phyloP scores from a whole-genome alignment of 2,797 vertebrate species.

The Neoniphon sammara region DNA sequence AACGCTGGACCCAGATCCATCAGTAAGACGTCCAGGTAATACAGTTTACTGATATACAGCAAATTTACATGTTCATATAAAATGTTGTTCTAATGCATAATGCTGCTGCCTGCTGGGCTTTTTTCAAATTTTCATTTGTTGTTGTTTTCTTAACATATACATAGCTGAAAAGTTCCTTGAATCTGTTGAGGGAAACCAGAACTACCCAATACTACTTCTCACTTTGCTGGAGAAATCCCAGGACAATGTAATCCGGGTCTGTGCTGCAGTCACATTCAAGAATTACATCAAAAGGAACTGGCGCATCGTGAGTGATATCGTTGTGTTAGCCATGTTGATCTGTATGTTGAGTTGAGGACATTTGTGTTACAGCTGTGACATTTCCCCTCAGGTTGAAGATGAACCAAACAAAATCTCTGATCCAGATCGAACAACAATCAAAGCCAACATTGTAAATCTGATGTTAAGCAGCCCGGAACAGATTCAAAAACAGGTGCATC shows the following conservation, averaged over 20 bases:
- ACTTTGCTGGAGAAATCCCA: conserved; percentile 95
- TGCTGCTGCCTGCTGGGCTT: not conserved
- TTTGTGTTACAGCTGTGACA: not conserved
- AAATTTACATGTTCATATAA: not conserved
- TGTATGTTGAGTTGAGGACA: not conserved
- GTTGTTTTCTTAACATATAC: not conserved
- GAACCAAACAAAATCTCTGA: conserved; percentile 98
- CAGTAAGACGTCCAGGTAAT: conserved; percentile 93
- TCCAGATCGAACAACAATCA: conserved; percentile 91
- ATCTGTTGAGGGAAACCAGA: conserved; percentile 95
- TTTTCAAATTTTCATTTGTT: not conserved
- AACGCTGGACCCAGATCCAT: conserved; percentile 95
- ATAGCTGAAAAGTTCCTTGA: conserved; percentile 98
- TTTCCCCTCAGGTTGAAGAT: conserved; percentile 87
- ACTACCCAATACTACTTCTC: conserved; percentile 93
- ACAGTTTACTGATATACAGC: not conserved
- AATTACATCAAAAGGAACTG: conserved; percentile 99
- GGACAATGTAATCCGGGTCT: conserved; percentile 96
- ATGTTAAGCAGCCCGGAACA: conserved; percentile 99
- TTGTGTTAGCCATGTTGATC: not conserved
- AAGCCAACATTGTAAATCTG: conserved; percentile 97
- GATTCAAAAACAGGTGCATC: conserved; percentile 96
- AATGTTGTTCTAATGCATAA: not conserved
- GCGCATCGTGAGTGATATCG: conserved; percentile 91
- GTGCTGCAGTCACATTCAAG: conserved; percentile 97